phyloP scores from a whole-genome alignment of 1,140 invertebrate species.

The Cataglyphis hispanica region DNA sequence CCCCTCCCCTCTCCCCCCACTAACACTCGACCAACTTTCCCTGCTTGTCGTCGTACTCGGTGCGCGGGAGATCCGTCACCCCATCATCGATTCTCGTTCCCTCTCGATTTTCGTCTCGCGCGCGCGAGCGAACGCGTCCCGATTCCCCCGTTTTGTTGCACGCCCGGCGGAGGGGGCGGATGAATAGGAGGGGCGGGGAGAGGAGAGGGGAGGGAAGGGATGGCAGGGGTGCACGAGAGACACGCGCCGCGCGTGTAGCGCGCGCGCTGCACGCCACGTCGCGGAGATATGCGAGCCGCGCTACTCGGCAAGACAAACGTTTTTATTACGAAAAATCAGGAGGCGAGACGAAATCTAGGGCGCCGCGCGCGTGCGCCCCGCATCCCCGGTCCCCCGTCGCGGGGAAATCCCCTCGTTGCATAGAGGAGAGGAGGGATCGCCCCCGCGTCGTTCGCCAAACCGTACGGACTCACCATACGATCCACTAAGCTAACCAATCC shows the following conservation, averaged over 20 bases:
- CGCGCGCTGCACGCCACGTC: constrained; percentile 30
- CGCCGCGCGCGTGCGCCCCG: constrained; percentile 68
- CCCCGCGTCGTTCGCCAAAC: constrained; percentile 33
- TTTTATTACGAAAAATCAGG: constrained; percentile 82
- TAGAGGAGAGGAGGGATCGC: neutral
- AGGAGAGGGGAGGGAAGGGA: neutral
- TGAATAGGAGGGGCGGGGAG: too few species aligned
- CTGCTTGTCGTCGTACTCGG: neutral
- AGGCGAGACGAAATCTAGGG: constrained; percentile 78
- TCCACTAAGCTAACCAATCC: constrained; percentile 70
- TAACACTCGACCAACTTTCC: constrained; percentile 36
- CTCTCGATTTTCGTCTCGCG: constrained; percentile 22
- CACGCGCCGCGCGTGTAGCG: constrained; percentile 6
- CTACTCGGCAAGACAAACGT: constrained; percentile 80
- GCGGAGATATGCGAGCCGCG: constrained; percentile 72
- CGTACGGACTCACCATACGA: constrained; percentile 46
- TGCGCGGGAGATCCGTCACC: constrained; percentile 3
- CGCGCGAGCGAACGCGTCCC: neutral
- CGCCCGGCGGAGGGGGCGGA: neutral
- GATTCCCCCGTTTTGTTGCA: neutral
- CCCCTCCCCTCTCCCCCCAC: too few species aligned
- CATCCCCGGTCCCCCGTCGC: neutral
- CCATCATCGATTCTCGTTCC: constrained; percentile 42
- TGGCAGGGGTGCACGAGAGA: neutral
- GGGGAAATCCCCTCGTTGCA: constrained; percentile 39